Evolutionary conservation across 2,888 invertebrate genomes (phyloP).

Genomic region (Drosophila kanekoi): DNA sequence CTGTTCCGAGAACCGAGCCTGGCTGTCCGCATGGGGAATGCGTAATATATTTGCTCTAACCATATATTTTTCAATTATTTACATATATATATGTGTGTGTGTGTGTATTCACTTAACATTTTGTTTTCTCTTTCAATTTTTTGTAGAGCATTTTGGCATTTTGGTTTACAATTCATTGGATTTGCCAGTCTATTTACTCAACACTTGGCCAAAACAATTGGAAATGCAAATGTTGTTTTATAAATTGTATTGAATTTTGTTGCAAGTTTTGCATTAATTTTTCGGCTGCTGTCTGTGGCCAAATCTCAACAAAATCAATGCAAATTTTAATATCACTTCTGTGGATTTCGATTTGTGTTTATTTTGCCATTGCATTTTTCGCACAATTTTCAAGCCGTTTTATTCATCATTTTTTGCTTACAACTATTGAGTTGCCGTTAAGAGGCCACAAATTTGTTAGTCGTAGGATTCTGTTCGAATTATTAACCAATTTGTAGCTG

Average conservation of each 20-base stretch:
- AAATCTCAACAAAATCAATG: conserved; percentile 56
- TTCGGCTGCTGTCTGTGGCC: conserved; percentile 6
- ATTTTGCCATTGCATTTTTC: conserved; percentile 29
- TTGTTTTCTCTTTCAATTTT: conserved; percentile 4
- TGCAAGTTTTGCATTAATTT: conserved; percentile 40
- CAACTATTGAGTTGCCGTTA: conserved; percentile 29
- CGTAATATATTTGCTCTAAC: conserved; percentile 4
- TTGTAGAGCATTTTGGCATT: conserved; percentile 16
- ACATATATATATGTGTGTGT: neutral
- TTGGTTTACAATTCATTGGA: conserved; percentile 53
- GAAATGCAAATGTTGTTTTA: conserved; percentile 42
- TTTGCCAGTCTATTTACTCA: conserved; percentile 56
- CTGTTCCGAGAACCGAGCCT: conserved; percentile 1
- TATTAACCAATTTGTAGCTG: conserved; percentile 76
- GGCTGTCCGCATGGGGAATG: conserved; percentile 10
- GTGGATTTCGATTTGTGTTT: conserved; percentile 46
- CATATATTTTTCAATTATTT: conserved; percentile 22
- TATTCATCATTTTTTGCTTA: conserved; percentile 1
- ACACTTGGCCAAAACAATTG: conserved; percentile 58
- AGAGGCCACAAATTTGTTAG: conserved; percentile 1
- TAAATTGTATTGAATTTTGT: conserved; percentile 17
- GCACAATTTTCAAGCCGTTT: conserved; percentile 9
- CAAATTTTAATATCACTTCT: conserved; percentile 62
- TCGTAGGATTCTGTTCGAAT: conserved; percentile 44
- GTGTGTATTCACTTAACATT: conserved; percentile 2